Evolutionary conservation across 2,888 invertebrate species (phyloP), one percentile per base, ranked within the genome.

Genomic region (Caenorhabditis sulstoni): DNA sequence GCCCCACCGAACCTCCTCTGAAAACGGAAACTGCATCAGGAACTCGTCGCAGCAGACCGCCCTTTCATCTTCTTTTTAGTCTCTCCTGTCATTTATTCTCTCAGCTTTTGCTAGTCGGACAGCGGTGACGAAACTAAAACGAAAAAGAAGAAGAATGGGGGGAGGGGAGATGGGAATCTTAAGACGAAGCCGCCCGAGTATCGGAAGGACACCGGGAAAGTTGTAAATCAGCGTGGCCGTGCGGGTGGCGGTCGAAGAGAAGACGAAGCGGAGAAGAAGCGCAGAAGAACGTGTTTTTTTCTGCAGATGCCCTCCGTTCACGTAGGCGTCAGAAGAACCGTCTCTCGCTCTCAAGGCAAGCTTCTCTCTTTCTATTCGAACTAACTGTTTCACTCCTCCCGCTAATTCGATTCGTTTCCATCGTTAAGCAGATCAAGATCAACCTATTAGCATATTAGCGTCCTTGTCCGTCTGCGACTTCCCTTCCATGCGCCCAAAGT

Each of bases 341-440:
- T 29, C 29, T 70, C 62, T 49, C 71, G 57, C 71, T 64, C 62
- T 71, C 71, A 71, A 71, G 71, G 70, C 70, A 47, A 62, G 61
- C 62, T 70, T 71, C 61, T 71, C 45, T 14, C 11, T 44, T 22
- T 53, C 55, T 29, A 49, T 61, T 47, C 70, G 53, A 49, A 41
- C 64, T 64, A 41, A 53, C 71, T 71, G 61, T 57, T 53, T 59
- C 52, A 52, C 39, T 52, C 41, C 29, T 18, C 49, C 23, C 50
- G 49, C 58, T 68, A 68, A 68, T 68, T 68, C 59, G 61, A 59
- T 68, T 59, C 29, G 4, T 29, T 41, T 41, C 55, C 39, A 55
- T 37, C 53, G 41, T 49, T 20, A 11, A 29, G 18, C 37, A n/a
- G 57, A 71, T 62, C 53, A 71, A 52, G 70, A 70, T 61, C 61